Evolutionary conservation across 2,113 vertebrate species (phyloP), one percentile per base, ranked within the genome.

Genomic region (Dipodomys ordii): DNA sequence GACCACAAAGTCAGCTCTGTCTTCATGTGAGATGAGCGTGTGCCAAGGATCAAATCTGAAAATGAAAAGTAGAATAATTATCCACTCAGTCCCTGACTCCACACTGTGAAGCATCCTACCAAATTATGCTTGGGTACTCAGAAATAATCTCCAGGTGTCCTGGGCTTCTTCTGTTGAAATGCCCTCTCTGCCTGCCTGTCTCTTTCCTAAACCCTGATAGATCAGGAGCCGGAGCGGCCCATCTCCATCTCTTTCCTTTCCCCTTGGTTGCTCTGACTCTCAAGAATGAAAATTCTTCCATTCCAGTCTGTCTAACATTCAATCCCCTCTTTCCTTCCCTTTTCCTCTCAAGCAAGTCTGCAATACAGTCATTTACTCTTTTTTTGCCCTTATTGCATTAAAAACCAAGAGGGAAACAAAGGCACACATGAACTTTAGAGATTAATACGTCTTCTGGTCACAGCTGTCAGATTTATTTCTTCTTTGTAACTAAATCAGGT

Each of bases 401-500:
- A 98, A 97, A 97, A 83, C 93, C 93, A 97, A 97, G 95, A 87
- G 97, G 96, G 97, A 97, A 97, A 98, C 96, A 98, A 98, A 98
- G 96, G 90, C 94, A 86, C 95, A 95, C 64, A 64, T 97, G 97
- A 98, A 97, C 97, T 98, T 98, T 95, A 96, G 96, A 96, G 93
- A 98, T 98, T 98, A 98, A 98, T 98, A 98, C 96, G 90, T 95
- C 94, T 96, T 98, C 98, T 98, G 94, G 97, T 98, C 98, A 98
- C 97, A 97, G 95, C 97, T 98, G 98, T 98, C 97, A 98, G 97
- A 96, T 97, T 97, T 97, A 97, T 97, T 98, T 96, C 95, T 95
- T 96, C 98, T 98, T 97, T 98, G 97, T 97, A 96, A 91, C 87
- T 98, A 98, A 98, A 98, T 98, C 97, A 96, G 97, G 96, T 98